A percentile compares a stretch with the other conserved stretches of the same genome.
Conservation (phyloP, 2,888 invertebrate genomes). For the Eledone cirrhosa region DNA sequence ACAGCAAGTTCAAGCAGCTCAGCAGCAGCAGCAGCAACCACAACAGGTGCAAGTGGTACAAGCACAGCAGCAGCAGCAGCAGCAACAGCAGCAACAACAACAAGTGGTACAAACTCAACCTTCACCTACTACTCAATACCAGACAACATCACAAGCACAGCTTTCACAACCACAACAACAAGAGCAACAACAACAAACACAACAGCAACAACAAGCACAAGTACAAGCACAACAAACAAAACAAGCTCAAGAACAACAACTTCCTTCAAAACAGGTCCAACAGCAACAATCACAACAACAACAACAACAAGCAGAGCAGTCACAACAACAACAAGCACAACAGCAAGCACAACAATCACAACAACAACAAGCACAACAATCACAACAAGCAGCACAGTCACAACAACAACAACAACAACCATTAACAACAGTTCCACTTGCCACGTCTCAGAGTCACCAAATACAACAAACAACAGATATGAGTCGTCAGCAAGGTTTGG, state of each 20-base stretch:
- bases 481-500: not conserved
- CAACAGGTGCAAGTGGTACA: constrained; percentile 35
- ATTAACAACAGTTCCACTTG: not conserved
- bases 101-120: not conserved
- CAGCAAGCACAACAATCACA: not conserved
- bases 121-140: constrained; percentile 32
- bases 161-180: constrained; percentile 6
- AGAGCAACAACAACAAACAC: constrained; percentile 35
- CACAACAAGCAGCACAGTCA: not conserved
- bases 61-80: constrained; percentile 9
- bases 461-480: not conserved
- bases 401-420: not conserved
- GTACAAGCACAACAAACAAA: constrained; percentile 28
- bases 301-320: not conserved
- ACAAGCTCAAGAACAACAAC: constrained; percentile 27
- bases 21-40: constrained; percentile 37
- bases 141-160: constrained; percentile 28
- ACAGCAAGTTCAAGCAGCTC: constrained; percentile 33
- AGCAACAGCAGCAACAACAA: not conserved
- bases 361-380: constrained; percentile 30
- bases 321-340: not conserved
- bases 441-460: constrained; percentile 17
- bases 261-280: no score
- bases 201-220: constrained; percentile 35
- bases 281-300: not conserved